phyloP scores from a whole-genome alignment of 1,140 invertebrate species.

The Drosophila repleta region DNA sequence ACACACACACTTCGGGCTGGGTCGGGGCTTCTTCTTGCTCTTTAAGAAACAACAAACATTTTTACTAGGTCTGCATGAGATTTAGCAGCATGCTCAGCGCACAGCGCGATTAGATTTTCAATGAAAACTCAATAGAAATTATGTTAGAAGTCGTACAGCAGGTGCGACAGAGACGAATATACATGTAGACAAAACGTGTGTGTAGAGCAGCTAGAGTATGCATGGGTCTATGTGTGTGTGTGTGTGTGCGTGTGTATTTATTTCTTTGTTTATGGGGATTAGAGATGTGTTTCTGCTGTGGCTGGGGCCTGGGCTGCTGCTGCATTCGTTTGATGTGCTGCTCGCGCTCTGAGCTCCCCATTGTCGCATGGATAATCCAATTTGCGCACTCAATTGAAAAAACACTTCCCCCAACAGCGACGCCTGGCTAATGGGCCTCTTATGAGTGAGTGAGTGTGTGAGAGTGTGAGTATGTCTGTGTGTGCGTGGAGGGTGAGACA shows the following conservation, averaged over 20 bases:
- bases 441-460: neutral
- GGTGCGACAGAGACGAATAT: constrained; percentile 68
- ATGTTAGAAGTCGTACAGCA: constrained; percentile 66
- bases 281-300: constrained; percentile 35
- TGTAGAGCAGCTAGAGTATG: too few relatives aligned
- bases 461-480: neutral
- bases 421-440: constrained; percentile 3
- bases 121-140: constrained; percentile 81
- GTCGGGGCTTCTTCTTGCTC: constrained; percentile 78
- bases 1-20: constrained; percentile 13
- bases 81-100: constrained; percentile 66
- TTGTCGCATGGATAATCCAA: constrained; percentile 76
- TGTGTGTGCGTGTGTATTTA: neutral
- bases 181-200: constrained; percentile 13
- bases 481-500: constrained; percentile 9
- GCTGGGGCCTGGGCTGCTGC: constrained; percentile 20
- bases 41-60: constrained; percentile 83
- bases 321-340: constrained; percentile 43
- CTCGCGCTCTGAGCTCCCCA: constrained; percentile 25
- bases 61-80: constrained; percentile 80
- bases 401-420: constrained; percentile 23
- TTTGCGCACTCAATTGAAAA: constrained; percentile 54
- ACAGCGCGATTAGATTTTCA: constrained; percentile 76
- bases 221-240: neutral
- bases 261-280: constrained; percentile 43